Percentiles rank a stretch among this genome's conserved stretches.
These are phyloP conservation scores for Gryon sp. DNA, from an alignment of 1,140 invertebrate species.

Conservation along the genomic window DNA sequence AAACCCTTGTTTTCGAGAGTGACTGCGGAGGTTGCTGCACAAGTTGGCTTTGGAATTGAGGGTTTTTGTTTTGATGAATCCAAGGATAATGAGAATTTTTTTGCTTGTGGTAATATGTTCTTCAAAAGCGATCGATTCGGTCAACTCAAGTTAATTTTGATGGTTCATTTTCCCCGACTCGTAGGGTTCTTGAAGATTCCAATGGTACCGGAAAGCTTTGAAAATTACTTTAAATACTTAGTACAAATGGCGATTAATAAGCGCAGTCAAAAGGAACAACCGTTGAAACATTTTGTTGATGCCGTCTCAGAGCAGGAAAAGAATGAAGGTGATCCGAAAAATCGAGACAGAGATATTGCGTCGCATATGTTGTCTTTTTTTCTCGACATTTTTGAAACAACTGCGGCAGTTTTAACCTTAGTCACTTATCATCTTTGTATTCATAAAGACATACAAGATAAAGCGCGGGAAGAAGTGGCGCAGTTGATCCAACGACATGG, in stretches of 20 bases:
- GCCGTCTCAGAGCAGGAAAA: slow-evolving; percentile 26
- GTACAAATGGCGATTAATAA: not conserved
- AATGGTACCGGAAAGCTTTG: slow-evolving; percentile 4
- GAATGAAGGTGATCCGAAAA: slow-evolving; percentile 14
- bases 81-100: not conserved
- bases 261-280: too few species aligned
- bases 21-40: slow-evolving; percentile 47
- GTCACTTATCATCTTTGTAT: not conserved
- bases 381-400: slow-evolving; percentile 55
- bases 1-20: slow-evolving; percentile 60
- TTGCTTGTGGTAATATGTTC: not conserved
- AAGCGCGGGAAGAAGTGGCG: slow-evolving; percentile 45
- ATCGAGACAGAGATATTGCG: not conserved
- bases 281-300: slow-evolving; percentile 44
- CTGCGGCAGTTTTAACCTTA: slow-evolving; percentile 29
- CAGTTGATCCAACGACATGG: slow-evolving; percentile 39
- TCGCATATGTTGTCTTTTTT: slow-evolving; percentile 55
- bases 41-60: slow-evolving; percentile 44
- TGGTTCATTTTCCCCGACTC: not conserved
- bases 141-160: not conserved
- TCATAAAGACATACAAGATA: slow-evolving; percentile 48
- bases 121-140: not conserved
- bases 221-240: slow-evolving; percentile 1
- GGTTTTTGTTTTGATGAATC: slow-evolving; percentile 52
- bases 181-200: not conserved